Base-by-base conservation (phyloP, 1,140 invertebrate species). In the Ptiloglossa arizonensis region DNA sequence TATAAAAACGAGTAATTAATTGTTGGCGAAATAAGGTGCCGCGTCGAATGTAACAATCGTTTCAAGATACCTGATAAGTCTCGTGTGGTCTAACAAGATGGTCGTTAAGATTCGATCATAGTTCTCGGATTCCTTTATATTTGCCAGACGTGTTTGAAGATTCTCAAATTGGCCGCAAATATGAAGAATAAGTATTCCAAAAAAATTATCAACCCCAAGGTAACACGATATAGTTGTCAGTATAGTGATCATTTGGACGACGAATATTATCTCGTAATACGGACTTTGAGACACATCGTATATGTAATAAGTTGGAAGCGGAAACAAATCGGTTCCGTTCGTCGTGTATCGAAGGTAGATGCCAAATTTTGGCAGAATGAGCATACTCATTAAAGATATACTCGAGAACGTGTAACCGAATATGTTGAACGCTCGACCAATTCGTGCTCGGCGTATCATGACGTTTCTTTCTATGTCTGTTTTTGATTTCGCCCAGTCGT, bases 101-200 rank as follows among this genome's bases (percentile, higher is more conserved):
- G 24, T 22, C 27, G n/a, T 29, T 38, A 79, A 72, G 24, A 41
- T 0, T 0, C 4, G 9, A 46, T 66, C 48, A 17, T 35, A 79
- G 29, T 57, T 27, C 2, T 52, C 29, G 1, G 46, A 48, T 2
- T 57, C 15, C 1, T 63, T 32, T 2, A 66, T 32, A 15, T 27
- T 27, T 9, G 17, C 1, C 15, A 79, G 0, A 29, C 60, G 66
- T 22, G 48, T 17, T n/a, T 41, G 29, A 6, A 79, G 27, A 52
- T 72, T 81, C 32, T 79, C 52, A 17, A 81, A 32, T n/a, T 81
- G 76, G 9, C 52, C 60, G 0, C 52, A 72, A 72, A 81, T 72
- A 13, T 72, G 67, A 13, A 81, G 32, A 6, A 79, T 13, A 3
- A 79, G 9, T 24, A 72, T 1, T 44, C 60, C 76, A 29, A 79